Evolutionary conservation across 2,113 vertebrate genomes (phyloP).

Genomic region (Natator depressus): DNA sequence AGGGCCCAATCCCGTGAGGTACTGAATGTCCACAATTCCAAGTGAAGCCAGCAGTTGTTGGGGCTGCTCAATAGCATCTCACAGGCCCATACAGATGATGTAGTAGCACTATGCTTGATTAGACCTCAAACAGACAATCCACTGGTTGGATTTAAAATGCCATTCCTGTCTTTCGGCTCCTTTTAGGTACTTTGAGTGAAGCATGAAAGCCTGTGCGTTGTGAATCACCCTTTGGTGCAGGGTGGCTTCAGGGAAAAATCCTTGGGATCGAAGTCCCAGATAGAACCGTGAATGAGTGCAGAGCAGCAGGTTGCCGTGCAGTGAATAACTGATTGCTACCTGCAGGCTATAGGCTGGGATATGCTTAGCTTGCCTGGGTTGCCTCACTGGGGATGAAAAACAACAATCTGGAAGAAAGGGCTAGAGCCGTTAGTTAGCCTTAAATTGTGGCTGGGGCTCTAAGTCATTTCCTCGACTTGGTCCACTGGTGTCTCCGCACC

Average conservation of each 20-base stretch:
- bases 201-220: neutral
- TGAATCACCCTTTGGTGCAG: neutral
- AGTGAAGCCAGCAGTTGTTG: fast-evolving
- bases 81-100: fast-evolving
- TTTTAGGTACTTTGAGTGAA: neutral
- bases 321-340: neutral
- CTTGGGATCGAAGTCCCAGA: neutral
- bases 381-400: neutral
- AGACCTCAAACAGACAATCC: too few relatives aligned
- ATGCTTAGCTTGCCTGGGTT: neutral
- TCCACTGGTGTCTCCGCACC: neutral
- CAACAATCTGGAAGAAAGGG: neutral
- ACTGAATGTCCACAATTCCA: fast-evolving
- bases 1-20: neutral
- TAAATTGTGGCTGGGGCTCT: neutral
- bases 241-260: neutral
- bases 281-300: too few relatives aligned
- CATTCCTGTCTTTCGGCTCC: too few relatives aligned
- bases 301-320: neutral
- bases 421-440: neutral
- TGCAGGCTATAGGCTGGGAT: neutral
- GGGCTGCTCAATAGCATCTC: neutral
- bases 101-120: fast-evolving
- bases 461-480: neutral
- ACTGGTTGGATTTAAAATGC: neutral